A percentile compares a stretch with the other conserved stretches of the same genome.
Conservation (phyloP, 2,888 invertebrate genomes). For the Drosophila anomelani region DNA sequence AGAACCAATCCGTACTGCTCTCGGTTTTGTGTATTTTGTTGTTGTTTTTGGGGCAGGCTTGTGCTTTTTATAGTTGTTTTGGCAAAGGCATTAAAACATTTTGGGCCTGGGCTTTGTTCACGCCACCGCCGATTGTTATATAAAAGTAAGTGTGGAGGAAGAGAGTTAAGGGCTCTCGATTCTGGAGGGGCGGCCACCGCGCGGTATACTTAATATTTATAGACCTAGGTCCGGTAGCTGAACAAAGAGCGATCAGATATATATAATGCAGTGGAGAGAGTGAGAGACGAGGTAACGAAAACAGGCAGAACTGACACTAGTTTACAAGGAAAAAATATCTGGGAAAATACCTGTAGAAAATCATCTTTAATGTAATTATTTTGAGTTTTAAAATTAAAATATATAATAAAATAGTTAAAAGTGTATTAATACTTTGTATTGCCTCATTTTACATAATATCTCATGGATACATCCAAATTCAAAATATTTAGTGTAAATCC, state of each 20-base stretch:
- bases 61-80: slow-evolving; percentile 45
- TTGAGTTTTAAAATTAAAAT: background rate
- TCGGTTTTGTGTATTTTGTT: slow-evolving; percentile 51
- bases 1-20: slow-evolving; percentile 49
- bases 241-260: slow-evolving; percentile 25
- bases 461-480: background rate
- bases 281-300: background rate
- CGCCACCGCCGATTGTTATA: slow-evolving; percentile 25
- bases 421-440: background rate
- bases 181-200: slow-evolving; percentile 22
- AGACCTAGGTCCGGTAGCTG: slow-evolving; percentile 70
- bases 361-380: background rate
- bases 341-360: background rate
- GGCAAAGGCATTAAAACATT: slow-evolving; percentile 48
- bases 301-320: slow-evolving; percentile 5
- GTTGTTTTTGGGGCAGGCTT: slow-evolving; percentile 38
- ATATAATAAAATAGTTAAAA: background rate
- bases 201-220: slow-evolving; percentile 50
- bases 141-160: slow-evolving; percentile 16
- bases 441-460: too few relatives aligned
- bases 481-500: background rate
- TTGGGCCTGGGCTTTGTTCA: slow-evolving; percentile 33
- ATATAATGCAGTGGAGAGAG: slow-evolving; percentile 7
- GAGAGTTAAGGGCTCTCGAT: slow-evolving; percentile 37
- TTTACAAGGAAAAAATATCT: background rate